A percentile compares a stretch with the other conserved stretches of the same genome.
Evolutionary conservation across 2,888 invertebrate genomes (phyloP).

Genomic region (Eupithecia abbreviata): DNA sequence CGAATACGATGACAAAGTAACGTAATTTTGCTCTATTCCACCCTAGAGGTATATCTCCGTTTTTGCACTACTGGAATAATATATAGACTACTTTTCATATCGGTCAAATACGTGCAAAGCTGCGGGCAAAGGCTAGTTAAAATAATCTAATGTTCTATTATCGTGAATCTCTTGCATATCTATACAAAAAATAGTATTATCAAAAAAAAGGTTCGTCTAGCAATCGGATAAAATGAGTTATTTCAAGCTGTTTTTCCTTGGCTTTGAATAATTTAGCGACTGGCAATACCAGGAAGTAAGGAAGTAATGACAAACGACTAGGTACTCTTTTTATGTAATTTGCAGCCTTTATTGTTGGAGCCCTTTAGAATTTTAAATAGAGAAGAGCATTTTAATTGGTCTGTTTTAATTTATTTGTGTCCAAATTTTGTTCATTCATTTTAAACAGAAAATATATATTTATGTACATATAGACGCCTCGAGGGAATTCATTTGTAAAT

Average conservation of each 20-base stretch:
- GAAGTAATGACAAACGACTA: constrained; percentile 9
- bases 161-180: neutral
- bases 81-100: neutral
- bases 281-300: constrained; percentile 38
- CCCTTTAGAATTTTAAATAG: neutral
- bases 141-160: neutral
- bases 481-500: too few relatives aligned
- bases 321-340: neutral
- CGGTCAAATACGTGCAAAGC: neutral
- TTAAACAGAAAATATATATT: too few relatives aligned
- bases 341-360: neutral
- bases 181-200: neutral
- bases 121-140: neutral
- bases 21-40: too few relatives aligned
- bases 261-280: constrained; percentile 29
- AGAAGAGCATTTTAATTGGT: neutral
- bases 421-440: neutral
- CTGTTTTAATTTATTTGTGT: neutral
- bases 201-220: neutral
- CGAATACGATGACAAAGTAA: too few relatives aligned
- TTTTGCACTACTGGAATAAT: neutral
- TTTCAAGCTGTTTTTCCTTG: constrained; percentile 14
- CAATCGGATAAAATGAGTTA: neutral
- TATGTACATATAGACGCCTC: too few relatives aligned
- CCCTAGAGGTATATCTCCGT: too few relatives aligned